Evolutionary conservation across 1,140 invertebrate species (phyloP).

Genomic region (Lucilia cuprina): DNA sequence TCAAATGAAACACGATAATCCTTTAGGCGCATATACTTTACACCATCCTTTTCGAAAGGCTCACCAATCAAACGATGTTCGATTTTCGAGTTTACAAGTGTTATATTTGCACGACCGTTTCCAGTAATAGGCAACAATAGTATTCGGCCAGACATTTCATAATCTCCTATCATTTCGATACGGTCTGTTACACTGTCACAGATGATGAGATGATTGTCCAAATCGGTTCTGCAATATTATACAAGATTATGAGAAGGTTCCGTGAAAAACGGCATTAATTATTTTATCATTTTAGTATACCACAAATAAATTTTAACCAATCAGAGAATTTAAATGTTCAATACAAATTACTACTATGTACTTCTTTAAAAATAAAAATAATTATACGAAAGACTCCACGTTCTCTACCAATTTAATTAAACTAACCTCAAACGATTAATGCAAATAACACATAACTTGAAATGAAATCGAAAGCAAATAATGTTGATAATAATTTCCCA

Average conservation of each 20-base stretch:
- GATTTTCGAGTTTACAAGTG: constrained; percentile 68
- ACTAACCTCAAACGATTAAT: too few species aligned
- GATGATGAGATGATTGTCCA: constrained; percentile 62
- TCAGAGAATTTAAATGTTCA: too few species aligned
- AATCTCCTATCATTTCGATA: constrained; percentile 71
- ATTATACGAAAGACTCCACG: too few species aligned
- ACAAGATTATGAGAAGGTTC: not conserved
- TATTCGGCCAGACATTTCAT: constrained; percentile 73
- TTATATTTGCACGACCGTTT: constrained; percentile 73
- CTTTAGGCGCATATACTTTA: constrained; percentile 68
- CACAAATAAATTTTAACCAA: too few species aligned
- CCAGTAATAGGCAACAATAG: constrained; percentile 75
- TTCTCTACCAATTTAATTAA: too few species aligned
- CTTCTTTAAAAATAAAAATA: too few species aligned
- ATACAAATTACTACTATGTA: too few species aligned
- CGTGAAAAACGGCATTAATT: too few species aligned
- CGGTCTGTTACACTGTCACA: constrained; percentile 63
- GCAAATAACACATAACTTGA: too few species aligned
- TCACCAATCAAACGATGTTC: constrained; percentile 69
- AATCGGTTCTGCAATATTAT: constrained; percentile 60
- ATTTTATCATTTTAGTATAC: too few species aligned
- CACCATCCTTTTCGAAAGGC: constrained; percentile 66
- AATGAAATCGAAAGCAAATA: too few species aligned
- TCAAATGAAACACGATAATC: constrained; percentile 68
- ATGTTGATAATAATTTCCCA: too few species aligned